Evolutionary conservation across 2,113 vertebrate species (phyloP).

Genomic region (Tringa solitaria): DNA sequence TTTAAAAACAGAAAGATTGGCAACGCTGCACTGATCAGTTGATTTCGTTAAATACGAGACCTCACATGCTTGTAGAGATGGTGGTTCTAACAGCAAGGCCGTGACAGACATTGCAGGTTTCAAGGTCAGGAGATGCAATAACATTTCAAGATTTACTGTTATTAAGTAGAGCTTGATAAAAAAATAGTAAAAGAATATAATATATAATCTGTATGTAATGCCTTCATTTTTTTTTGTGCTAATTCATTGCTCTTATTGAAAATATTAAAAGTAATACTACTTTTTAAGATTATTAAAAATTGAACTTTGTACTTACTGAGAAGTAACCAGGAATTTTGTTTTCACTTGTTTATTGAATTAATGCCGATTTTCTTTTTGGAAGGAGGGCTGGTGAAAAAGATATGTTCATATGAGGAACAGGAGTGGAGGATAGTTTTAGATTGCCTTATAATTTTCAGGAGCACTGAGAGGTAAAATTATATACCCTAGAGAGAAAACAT

Average conservation of each 20-base stretch:
- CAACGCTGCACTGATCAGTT: conserved; percentile 27
- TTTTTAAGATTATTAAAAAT: conserved; percentile 34
- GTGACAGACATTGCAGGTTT: not conserved
- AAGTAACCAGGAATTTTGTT: conserved; percentile 16
- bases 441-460: not conserved
- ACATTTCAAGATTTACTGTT: conserved; percentile 10
- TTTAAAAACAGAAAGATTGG: conserved; percentile 63
- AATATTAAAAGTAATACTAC: not conserved
- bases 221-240: conserved; percentile 15
- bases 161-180: not conserved
- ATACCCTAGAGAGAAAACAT: not conserved
- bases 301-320: not conserved
- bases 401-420: not conserved
- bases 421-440: not conserved
- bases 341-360: conserved; percentile 5
- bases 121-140: not conserved
- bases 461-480: not conserved
- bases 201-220: not conserved
- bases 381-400: not conserved
- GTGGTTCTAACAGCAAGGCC: not conserved
- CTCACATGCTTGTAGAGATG: not conserved
- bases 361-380: not conserved
- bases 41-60: conserved; percentile 42
- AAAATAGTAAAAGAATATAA: not conserved
- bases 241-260: conserved; percentile 34